Conservation (phyloP, 1,140 invertebrate species). For the Limonius californicus region DNA sequence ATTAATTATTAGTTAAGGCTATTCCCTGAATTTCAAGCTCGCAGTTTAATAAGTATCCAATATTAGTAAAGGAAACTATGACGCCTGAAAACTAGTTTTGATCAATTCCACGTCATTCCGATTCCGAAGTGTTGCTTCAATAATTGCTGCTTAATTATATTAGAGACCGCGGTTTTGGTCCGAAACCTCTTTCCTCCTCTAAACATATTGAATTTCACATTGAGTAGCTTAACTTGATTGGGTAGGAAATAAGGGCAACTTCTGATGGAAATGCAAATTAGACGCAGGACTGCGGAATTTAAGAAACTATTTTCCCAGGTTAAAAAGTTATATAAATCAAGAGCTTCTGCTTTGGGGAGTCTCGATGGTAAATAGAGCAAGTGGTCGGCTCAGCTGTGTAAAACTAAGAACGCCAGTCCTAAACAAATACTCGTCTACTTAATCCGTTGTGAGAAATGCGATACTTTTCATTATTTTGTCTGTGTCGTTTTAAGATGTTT, state of each 20-base stretch:
- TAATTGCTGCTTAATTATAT: constrained; percentile 11
- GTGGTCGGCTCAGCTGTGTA: constrained; percentile 9
- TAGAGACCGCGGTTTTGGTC: background rate
- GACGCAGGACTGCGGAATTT: background rate
- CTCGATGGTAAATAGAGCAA: background rate
- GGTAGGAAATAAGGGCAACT: background rate
- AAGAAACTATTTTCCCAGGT: background rate
- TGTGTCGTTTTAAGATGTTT: background rate
- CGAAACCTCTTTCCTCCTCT: constrained; percentile 1
- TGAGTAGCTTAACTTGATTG: background rate
- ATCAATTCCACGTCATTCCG: background rate
- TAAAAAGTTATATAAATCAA: constrained; percentile 6
- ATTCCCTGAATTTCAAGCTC: too few relatives aligned
- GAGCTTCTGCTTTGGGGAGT: background rate
- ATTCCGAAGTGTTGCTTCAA: constrained; percentile 7
- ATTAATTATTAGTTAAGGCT: too few relatives aligned
- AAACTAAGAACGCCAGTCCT: constrained; percentile 1
- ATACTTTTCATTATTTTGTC: constrained; percentile 4
- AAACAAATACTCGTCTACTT: constrained; percentile 3
- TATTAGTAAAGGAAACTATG: constrained; percentile 9
- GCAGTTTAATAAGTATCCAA: too few relatives aligned
- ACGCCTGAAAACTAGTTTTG: constrained; percentile 1
- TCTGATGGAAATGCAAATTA: background rate
- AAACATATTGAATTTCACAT: constrained; percentile 5
- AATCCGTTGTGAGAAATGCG: constrained; percentile 7